Conservation (phyloP, 37 sponge, comb jelly and placozoan genomes). For the Aphrocallistes beatrix region DNA sequence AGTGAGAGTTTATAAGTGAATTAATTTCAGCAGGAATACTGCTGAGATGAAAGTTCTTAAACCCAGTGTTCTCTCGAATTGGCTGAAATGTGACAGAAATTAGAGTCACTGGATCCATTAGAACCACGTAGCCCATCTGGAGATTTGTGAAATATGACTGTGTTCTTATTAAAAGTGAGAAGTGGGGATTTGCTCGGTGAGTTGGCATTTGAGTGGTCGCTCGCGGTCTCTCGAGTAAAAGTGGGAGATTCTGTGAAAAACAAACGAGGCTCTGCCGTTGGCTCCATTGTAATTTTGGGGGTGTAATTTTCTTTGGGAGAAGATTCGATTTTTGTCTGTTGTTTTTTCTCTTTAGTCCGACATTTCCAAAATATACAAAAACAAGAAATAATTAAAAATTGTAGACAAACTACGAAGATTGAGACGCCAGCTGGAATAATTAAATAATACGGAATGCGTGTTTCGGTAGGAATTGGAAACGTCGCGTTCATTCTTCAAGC, state of each 20-base stretch:
- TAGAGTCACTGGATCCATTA: not conserved
- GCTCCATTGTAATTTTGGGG: not conserved
- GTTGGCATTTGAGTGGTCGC: not conserved
- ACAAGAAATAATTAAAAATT: not conserved
- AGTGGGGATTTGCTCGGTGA: not conserved
- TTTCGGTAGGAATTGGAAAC: not conserved
- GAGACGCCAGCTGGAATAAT: not conserved
- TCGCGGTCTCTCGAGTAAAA: not conserved
- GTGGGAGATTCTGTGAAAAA: not conserved
- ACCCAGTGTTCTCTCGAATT: conserved; percentile 8
- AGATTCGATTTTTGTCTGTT: not conserved
- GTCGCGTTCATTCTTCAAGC: not conserved
- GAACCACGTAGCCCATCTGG: not conserved
- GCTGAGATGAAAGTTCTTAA: not conserved
- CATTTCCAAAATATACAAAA: not conserved
- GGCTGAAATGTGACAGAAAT: not conserved
- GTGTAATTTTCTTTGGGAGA: not conserved
- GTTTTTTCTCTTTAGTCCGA: not conserved
- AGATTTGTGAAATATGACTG: not conserved
- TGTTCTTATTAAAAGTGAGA: not conserved
- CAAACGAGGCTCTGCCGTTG: not conserved
- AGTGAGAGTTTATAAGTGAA: too few species aligned
- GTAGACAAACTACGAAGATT: not conserved
- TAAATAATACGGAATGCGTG: not conserved
- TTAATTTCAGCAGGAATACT: too few species aligned